Evolutionary conservation across 2,888 invertebrate genomes (phyloP).

Genomic region (Amaurobius ferox): DNA sequence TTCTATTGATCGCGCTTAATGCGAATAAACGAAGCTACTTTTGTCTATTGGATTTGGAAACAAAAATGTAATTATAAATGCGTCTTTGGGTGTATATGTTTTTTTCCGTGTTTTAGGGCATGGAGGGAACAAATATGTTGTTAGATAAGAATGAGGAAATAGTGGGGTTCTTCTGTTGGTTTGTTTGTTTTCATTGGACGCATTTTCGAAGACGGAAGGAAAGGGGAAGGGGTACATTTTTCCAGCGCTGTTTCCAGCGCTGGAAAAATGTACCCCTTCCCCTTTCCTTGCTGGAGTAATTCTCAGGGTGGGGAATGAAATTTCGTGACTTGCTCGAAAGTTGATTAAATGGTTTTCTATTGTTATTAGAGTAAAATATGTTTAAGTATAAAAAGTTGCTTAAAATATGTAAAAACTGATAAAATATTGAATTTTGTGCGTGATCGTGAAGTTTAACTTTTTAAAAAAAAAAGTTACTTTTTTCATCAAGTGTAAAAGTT

Average conservation of each 20-base stretch:
- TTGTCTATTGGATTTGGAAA: conserved; percentile 1
- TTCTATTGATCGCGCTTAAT: conserved; percentile 28
- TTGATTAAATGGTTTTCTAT: not conserved
- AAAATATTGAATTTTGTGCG: too few species aligned
- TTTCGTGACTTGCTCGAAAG: not conserved
- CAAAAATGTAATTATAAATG: conserved; percentile 25
- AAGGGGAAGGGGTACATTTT: too few species aligned
- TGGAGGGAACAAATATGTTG: not conserved
- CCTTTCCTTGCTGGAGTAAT: too few species aligned
- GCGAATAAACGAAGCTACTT: conserved; percentile 10
- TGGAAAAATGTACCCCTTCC: too few species aligned
- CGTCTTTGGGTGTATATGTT: not conserved
- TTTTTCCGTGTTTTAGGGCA: not conserved
- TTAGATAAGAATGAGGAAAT: not conserved
- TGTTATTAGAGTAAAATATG: not conserved
- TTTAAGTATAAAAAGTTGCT: too few species aligned
- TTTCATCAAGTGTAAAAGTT: too few species aligned
- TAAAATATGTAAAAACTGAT: too few species aligned
- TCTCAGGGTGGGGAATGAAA: not conserved
- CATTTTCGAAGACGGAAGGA: not conserved
- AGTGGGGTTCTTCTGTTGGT: not conserved
- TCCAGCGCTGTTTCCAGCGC: too few species aligned
- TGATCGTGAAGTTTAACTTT: too few species aligned
- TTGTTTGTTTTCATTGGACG: not conserved
- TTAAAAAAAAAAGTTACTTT: too few species aligned